A percentile compares a stretch with the other conserved stretches of the same genome.
Conservation (phyloP, 2,797 vertebrate genomes). For the Australoheros facetus region DNA sequence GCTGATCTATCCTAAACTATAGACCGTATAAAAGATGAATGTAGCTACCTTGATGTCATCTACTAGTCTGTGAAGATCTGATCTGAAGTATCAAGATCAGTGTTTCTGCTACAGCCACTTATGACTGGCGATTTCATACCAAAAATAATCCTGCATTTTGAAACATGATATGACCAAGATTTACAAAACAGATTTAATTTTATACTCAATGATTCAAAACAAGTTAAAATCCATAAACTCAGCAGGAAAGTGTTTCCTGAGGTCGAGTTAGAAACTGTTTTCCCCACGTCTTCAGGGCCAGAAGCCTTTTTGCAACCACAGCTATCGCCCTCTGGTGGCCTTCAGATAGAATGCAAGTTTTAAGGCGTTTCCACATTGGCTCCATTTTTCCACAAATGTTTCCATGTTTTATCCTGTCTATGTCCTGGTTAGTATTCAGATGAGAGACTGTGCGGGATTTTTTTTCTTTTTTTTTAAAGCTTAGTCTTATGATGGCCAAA, state of each 20-base stretch:
- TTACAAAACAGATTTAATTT: background rate
- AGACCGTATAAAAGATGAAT: background rate
- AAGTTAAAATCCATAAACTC: no score
- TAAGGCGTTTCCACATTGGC: accelerated
- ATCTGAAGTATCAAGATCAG: no score
- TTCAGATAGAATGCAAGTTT: background rate
- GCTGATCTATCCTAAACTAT: background rate
- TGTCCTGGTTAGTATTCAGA: background rate
- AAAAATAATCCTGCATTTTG: background rate
- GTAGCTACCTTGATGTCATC: background rate
- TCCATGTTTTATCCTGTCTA: background rate
- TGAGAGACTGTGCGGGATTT: background rate
- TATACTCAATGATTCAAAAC: no score
- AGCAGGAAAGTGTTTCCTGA: no score
- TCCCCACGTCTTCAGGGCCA: no score
- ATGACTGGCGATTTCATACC: background rate
- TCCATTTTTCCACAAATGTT: background rate
- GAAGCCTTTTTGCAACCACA: background rate
- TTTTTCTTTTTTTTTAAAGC: background rate
- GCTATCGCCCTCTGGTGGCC: background rate
- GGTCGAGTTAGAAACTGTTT: no score
- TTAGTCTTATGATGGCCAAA: background rate
- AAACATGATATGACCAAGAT: background rate
- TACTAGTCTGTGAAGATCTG: background rate
- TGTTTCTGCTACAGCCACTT: background rate